Evolutionary conservation across 2,888 invertebrate genomes (phyloP), one percentile per base, ranked within the genome.

Genomic region (Lampropteryx suffumata): DNA sequence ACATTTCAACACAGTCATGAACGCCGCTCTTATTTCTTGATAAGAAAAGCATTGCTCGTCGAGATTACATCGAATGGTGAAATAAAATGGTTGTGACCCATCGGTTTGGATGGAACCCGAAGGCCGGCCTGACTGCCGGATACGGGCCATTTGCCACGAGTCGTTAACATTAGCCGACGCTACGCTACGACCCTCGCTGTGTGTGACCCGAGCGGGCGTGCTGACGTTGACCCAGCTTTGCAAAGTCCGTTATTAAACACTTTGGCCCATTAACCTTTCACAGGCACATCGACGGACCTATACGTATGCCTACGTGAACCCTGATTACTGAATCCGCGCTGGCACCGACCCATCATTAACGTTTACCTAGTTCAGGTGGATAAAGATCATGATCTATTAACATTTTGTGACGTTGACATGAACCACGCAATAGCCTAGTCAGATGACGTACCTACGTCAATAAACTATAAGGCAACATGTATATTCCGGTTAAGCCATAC

Each of bases 71-170:
- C n/a, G 10, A 29, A 39, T 10, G 11, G 17, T 6, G 5, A 2
- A 10, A 24, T 12, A n/a, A 12, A 29, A 17, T 21, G 32, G 8
- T 12, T 2, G 8, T n/a, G 13, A n/a, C 24, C 11, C 41, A 41
- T 30, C 12, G 30, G 17, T 4, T n/a, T 17, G 17, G 17, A 17
- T 17, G 32, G 10, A 33, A 9, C 10, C 34, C 27, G 10, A 27
- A 14, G 29, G 26, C 12, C 34, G 41, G n/a, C 27, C 30, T 50
- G 10, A 50, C 39, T 4, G 33, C 29, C 46, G 42, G 50, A 50
- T 39, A 39, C 34, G 42, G 29, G 17, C 27, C 50, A 50, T 54
- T 47, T 36, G 41, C n/a, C 44, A 27, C 50, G 48, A 35, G 28
- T 45, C 44, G 32, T 33, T 26, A 27, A 28, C 41, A 46, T 42